These are phyloP conservation scores for Vannuccia rotundouncinata DNA, from an alignment of 2,888 invertebrate genomes.

Conservation along the genomic window DNA sequence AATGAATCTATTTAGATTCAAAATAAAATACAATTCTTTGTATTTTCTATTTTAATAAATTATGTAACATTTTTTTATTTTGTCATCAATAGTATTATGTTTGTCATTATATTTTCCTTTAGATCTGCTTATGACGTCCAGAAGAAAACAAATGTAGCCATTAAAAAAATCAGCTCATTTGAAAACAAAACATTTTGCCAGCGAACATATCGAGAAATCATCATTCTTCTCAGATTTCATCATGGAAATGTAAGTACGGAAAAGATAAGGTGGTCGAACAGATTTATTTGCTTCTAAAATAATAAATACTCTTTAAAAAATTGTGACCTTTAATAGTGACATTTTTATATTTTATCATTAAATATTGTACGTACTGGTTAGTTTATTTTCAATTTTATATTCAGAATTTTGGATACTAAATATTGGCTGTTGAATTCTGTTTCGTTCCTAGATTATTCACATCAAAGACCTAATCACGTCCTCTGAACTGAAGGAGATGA, in stretches of 20 bases:
- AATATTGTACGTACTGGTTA: too few relatives aligned
- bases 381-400: too few relatives aligned
- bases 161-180: constrained; percentile 99
- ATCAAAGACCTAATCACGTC: constrained; percentile 30
- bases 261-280: neutral
- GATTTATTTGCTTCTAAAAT: neutral
- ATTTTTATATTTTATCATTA: too few relatives aligned
- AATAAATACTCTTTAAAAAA: too few relatives aligned
- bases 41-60: neutral
- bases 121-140: constrained; percentile 57
- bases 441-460: neutral
- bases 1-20: neutral
- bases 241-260: constrained; percentile 85
- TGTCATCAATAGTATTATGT: neutral
- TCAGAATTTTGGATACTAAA: too few relatives aligned
- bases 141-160: constrained; percentile 89
- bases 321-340: too few relatives aligned
- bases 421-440: too few relatives aligned
- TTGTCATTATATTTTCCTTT: too few relatives aligned
- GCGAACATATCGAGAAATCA: constrained; percentile 94
- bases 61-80: neutral
- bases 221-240: constrained; percentile 95
- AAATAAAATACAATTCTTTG: neutral
- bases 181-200: constrained; percentile 99
- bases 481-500: constrained; percentile 31